Conservation (phyloP, 2,797 vertebrate species). For the Paratrypauchen microcephalus region DNA sequence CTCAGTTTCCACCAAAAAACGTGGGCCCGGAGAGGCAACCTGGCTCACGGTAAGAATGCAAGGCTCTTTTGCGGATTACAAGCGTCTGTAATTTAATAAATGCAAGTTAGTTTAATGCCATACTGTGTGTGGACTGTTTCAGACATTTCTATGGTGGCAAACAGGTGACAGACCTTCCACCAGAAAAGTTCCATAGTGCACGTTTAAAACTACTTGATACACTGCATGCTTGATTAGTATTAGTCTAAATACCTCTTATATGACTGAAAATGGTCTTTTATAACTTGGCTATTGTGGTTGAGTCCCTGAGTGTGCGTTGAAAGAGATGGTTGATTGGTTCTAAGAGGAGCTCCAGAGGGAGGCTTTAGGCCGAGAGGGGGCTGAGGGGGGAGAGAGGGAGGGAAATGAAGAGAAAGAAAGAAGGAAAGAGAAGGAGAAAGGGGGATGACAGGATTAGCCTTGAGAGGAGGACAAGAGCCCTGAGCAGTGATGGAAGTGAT, state of each 20-base stretch:
- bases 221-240: neutral
- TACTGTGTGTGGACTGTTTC: too few species aligned
- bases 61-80: too few species aligned
- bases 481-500: neutral
- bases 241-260: neutral
- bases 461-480: neutral
- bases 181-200: too few species aligned
- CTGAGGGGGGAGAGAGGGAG: neutral
- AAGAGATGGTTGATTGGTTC: neutral
- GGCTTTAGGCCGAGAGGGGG: conserved; percentile 5
- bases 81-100: too few species aligned
- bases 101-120: too few species aligned
- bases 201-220: neutral
- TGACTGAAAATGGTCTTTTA: neutral
- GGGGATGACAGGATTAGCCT: neutral
- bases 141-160: too few species aligned
- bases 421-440: neutral
- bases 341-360: neutral
- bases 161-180: too few species aligned
- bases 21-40: too few species aligned
- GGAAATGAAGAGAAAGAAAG: too few species aligned
- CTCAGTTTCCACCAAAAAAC: too few species aligned
- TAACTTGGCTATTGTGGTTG: neutral
- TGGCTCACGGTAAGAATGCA: too few species aligned
- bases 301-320: neutral